Percentiles rank a stretch among this genome's conserved stretches.
phyloP scores from a whole-genome alignment of 2,113 vertebrate genomes.

The Chionomys nivalis region DNA sequence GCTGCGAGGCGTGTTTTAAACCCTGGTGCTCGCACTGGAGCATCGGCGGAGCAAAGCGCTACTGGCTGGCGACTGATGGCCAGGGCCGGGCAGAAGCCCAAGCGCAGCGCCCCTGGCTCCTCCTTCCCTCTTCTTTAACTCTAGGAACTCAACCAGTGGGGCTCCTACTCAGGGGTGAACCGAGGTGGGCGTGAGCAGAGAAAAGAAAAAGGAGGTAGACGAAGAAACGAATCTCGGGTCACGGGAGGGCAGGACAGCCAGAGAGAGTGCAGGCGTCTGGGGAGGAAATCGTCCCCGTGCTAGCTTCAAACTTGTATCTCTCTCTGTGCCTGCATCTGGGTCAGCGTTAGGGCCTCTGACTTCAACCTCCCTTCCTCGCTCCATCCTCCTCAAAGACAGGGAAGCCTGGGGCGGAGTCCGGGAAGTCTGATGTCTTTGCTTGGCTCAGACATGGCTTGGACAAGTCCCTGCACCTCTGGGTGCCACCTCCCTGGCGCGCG shows the following conservation, averaged over 20 bases:
- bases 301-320: background rate
- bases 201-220: background rate
- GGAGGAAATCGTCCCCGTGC: background rate
- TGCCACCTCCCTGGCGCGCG: background rate
- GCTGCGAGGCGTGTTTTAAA: background rate
- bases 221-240: background rate
- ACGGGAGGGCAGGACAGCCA: background rate
- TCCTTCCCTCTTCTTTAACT: constrained; percentile 30
- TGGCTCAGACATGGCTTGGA: background rate
- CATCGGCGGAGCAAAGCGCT: background rate
- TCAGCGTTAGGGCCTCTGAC: background rate
- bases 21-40: background rate
- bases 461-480: constrained; percentile 60
- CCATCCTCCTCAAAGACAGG: background rate
- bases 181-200: constrained; percentile 62
- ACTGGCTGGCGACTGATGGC: background rate
- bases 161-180: constrained; percentile 25
- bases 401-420: background rate
- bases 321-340: background rate
- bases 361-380: background rate
- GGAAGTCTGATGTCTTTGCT: background rate
- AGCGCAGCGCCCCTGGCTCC: background rate
- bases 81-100: background rate
- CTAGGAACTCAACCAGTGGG: constrained; percentile 29
- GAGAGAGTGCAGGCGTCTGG: background rate